A percentile compares a stretch with the other conserved stretches of the same genome.
phyloP scores from a whole-genome alignment of 2,797 vertebrate species.

The Helostoma temminkii region DNA sequence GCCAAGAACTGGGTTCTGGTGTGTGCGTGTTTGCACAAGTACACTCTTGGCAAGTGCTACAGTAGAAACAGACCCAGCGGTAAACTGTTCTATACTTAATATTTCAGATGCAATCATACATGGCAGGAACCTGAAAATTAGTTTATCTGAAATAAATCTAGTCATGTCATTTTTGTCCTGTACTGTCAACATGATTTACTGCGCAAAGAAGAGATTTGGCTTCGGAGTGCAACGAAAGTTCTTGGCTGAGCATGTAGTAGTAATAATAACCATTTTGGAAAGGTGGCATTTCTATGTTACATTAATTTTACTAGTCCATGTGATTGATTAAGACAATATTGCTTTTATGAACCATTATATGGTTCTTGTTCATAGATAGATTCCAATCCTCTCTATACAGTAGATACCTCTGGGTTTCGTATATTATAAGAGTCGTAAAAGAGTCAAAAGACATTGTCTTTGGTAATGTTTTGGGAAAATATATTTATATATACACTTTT shows the following conservation, averaged over 20 bases:
- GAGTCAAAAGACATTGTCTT: too few species aligned
- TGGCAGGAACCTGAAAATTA: slow-evolving; percentile 58
- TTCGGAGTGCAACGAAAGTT: slow-evolving; percentile 12
- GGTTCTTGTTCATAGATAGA: too few species aligned
- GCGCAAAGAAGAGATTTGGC: background rate
- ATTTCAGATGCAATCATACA: slow-evolving; percentile 55
- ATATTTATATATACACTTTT: too few species aligned
- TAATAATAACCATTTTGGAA: background rate
- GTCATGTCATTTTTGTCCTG: slow-evolving; percentile 22
- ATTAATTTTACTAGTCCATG: background rate
- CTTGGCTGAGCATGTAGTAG: background rate
- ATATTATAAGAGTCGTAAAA: too few species aligned
- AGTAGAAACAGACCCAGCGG: slow-evolving; percentile 36
- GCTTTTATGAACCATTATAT: too few species aligned
- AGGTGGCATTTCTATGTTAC: background rate
- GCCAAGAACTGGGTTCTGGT: slow-evolving; percentile 26
- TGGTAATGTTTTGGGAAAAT: background rate
- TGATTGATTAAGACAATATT: background rate
- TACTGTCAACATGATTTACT: slow-evolving; percentile 58
- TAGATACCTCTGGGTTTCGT: too few species aligned
- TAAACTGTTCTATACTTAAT: slow-evolving; percentile 34
- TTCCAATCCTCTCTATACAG: too few species aligned
- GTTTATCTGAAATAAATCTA: slow-evolving; percentile 53
- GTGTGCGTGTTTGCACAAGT: slow-evolving; percentile 8
- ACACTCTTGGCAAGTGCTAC: slow-evolving; percentile 53